A percentile compares a stretch with the other conserved stretches of the same genome.
Evolutionary conservation across 2,113 vertebrate genomes (phyloP).

Genomic region (Cyprinodon variegatus): DNA sequence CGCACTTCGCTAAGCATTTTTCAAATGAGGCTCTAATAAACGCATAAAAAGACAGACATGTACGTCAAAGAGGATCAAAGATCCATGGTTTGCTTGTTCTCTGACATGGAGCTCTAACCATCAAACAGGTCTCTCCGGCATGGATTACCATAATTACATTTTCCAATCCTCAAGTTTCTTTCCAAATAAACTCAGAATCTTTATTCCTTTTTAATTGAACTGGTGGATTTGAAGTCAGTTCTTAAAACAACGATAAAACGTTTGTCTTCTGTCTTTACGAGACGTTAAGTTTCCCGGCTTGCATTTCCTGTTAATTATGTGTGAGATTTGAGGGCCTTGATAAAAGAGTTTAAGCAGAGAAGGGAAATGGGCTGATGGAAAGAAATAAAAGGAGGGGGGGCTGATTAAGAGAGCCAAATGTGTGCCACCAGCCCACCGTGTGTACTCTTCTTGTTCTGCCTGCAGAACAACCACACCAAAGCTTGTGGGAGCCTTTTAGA

Average conservation of each 20-base stretch:
- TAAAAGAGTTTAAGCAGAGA: constrained; percentile 57
- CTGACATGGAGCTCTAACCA: constrained; percentile 57
- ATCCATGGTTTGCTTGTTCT: constrained; percentile 27
- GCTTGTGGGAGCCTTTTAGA: constrained; percentile 49
- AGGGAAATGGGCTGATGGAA: constrained; percentile 45
- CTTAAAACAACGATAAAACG: constrained; percentile 74
- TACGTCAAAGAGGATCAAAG: constrained; percentile 47
- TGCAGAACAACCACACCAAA: constrained; percentile 65
- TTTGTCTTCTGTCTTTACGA: constrained; percentile 76
- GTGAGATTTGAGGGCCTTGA: constrained; percentile 77
- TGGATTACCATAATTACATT: constrained; percentile 72
- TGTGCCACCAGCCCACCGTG: constrained; percentile 61
- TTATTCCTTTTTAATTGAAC: constrained; percentile 76
- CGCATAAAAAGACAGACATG: constrained; percentile 23
- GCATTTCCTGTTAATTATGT: constrained; percentile 78
- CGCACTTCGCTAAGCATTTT: background rate
- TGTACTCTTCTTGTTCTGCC: constrained; percentile 55
- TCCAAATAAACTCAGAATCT: constrained; percentile 74
- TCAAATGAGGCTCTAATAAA: constrained; percentile 9
- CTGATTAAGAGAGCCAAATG: constrained; percentile 70
- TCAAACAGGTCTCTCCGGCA: constrained; percentile 71
- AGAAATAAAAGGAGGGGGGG: constrained; percentile 20
- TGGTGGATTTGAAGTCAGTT: constrained; percentile 79
- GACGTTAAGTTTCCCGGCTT: constrained; percentile 71
- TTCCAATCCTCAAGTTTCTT: constrained; percentile 75